Evolutionary conservation across 2,888 invertebrate species (phyloP), one percentile per base, ranked within the genome.

Genomic region (Pyrrhosoma nymphula): DNA sequence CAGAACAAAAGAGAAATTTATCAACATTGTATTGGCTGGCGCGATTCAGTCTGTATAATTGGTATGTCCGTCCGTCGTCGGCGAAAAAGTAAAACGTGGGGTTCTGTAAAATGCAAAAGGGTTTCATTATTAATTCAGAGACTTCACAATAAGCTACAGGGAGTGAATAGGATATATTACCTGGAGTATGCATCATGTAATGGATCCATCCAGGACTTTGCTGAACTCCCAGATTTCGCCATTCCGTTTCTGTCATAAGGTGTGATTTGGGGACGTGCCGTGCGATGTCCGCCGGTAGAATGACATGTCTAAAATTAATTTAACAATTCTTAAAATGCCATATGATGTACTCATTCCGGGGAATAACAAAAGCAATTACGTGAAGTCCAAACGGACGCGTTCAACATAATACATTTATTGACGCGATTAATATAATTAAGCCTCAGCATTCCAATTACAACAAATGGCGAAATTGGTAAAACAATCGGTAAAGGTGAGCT

Each of bases 191-290:
- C 96, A 99, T 98, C 99, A 99, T 98, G 96, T 99, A 99, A 97
- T 99, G 99, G 1, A 98, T 97, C 98, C 98, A 98, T 95, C 98
- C 98, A 0, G 99, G 99, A 96, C 99, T 99, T 97, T 99, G 99
- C 96, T 99, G 99, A 0, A 99, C 99, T 0, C 99, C 99, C 0
- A 99, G 97, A 97, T 99, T 98, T 95, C 99, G 97, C 99, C 99
- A 99, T 97, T 99, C 99, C 0, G 98, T 98, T 97, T 99, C 99
- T 0, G 99, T 98, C 99, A 99, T 99, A 93, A 99, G 97, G 96
- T 99, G 99, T 0, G 98, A 98, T 96, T 98, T 98, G 0, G 99
- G 99, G 0, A 99, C 99, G 95, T 98, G 97, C 96, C 98, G 98
- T 0, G 99, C 98, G 88, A 99, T 97, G 96, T 99, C 99, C 35